These are phyloP conservation scores for Invenusta paracnida DNA, from an alignment of 2,888 invertebrate species.

Conservation along the genomic window DNA sequence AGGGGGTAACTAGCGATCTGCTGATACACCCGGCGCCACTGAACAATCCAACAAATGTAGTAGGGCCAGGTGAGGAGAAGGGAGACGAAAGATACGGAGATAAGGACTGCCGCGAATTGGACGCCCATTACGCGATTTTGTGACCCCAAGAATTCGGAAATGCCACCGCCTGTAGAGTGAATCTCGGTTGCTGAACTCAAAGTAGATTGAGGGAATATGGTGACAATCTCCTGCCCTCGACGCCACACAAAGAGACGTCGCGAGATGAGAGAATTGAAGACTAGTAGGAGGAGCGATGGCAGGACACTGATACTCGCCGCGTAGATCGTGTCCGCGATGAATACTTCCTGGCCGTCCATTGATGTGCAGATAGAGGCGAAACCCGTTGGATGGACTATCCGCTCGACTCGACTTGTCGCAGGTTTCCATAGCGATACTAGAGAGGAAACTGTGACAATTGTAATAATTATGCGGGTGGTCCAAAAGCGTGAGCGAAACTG, in stretches of 20 bases:
- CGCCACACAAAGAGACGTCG: slow-evolving; percentile 36
- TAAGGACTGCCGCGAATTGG: slow-evolving; percentile 34
- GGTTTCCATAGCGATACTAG: not conserved
- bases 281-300: slow-evolving; percentile 34
- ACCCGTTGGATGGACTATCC: not conserved
- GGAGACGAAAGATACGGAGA: slow-evolving; percentile 26
- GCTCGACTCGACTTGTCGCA: not conserved
- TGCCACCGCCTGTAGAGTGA: slow-evolving; percentile 30
- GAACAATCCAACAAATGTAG: slow-evolving; percentile 38
- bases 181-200: too few species aligned
- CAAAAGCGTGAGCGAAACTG: not conserved
- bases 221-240: not conserved
- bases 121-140: slow-evolving; percentile 9
- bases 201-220: too few species aligned
- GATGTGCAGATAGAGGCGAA: not conserved
- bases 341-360: not conserved
- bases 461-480: not conserved
- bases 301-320: slow-evolving; percentile 39
- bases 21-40: not conserved
- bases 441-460: not conserved
- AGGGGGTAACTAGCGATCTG: not conserved
- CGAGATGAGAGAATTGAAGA: slow-evolving; percentile 39
- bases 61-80: slow-evolving; percentile 40
- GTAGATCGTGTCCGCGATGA: slow-evolving; percentile 15
- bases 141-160: not conserved